These are phyloP conservation scores for Ataeniobius toweri DNA, from an alignment of 2,797 vertebrate genomes.

Conservation along the genomic window DNA sequence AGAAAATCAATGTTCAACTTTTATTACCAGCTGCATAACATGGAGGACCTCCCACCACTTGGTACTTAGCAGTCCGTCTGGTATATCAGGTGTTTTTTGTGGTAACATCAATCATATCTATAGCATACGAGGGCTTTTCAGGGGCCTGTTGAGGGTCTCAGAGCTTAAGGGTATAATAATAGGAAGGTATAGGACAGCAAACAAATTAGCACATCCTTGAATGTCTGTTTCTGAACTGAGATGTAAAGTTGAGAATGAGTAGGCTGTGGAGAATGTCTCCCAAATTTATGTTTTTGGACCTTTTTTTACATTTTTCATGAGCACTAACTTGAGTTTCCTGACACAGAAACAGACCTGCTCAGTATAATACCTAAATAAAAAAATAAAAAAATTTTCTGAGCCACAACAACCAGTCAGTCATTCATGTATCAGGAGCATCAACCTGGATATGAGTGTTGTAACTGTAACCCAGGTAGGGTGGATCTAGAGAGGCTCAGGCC, in stretches of 20 bases:
- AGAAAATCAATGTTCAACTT: conserved; percentile 98
- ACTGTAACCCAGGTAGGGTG: conserved; percentile 62
- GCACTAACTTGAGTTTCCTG: not conserved
- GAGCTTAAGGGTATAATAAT: conserved; percentile 22
- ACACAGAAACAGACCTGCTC: conserved; percentile 3
- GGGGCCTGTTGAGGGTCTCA: conserved; percentile 37
- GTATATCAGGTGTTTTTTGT: conserved; percentile 78
- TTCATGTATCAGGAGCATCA: conserved; percentile 66
- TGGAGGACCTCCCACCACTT: conserved; percentile 66
- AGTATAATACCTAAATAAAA: conserved; percentile 36
- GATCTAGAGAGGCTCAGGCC: conserved; percentile 58
- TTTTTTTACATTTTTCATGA: conserved; percentile 14
- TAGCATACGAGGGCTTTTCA: conserved; percentile 41
- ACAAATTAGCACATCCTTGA: conserved; percentile 47
- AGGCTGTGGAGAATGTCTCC: conserved; percentile 8
- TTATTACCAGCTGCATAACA: conserved; percentile 90
- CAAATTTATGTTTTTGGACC: conserved; percentile 6
- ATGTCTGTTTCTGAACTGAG: conserved; percentile 8
- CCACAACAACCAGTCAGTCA: conserved; percentile 22
- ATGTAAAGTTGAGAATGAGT: conserved; percentile 7
- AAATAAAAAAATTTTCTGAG: conserved; percentile 28
- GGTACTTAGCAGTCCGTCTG: conserved; percentile 75
- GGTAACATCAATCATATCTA: conserved; percentile 72
- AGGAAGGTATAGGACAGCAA: conserved; percentile 32
- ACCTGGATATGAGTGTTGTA: conserved; percentile 66